phyloP scores from a whole-genome alignment of 2,888 invertebrate genomes.

The Helobdella robusta region DNA sequence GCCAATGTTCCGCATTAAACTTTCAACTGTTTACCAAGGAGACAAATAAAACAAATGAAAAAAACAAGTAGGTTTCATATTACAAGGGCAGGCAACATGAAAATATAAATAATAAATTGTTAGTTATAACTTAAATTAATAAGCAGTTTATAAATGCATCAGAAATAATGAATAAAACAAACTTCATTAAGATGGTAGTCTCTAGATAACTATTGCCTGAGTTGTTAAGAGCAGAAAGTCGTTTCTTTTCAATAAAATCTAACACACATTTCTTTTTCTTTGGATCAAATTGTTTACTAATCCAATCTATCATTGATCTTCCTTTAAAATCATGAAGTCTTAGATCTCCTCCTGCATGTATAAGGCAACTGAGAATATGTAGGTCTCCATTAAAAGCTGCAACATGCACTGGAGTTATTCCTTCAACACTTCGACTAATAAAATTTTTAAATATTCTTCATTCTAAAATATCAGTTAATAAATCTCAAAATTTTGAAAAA shows the following conservation, averaged over 20 bases:
- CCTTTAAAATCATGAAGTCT: conserved; percentile 48
- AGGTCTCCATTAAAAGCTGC: conserved; percentile 47
- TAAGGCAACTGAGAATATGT: conserved; percentile 43
- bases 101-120: too few species aligned
- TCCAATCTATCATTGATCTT: conserved; percentile 45
- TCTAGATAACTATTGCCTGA: conserved; percentile 18
- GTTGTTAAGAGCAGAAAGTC: conserved; percentile 41
- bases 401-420: conserved; percentile 50
- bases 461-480: too few species aligned
- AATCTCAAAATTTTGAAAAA: too few species aligned
- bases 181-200: conserved; percentile 10
- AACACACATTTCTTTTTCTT: conserved; percentile 41
- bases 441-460: not conserved
- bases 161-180: not conserved
- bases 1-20: too few species aligned
- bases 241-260: conserved; percentile 43
- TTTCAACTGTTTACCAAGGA: too few species aligned
- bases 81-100: too few species aligned
- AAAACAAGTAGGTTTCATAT: too few species aligned
- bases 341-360: conserved; percentile 50
- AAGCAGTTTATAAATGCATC: too few species aligned
- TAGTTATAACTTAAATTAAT: too few species aligned
- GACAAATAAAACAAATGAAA: too few species aligned
- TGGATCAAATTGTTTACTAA: conserved; percentile 38
- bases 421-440: conserved; percentile 44